Evolutionary conservation across 2,113 vertebrate species (phyloP).

Genomic region (Lathamus discolor): DNA sequence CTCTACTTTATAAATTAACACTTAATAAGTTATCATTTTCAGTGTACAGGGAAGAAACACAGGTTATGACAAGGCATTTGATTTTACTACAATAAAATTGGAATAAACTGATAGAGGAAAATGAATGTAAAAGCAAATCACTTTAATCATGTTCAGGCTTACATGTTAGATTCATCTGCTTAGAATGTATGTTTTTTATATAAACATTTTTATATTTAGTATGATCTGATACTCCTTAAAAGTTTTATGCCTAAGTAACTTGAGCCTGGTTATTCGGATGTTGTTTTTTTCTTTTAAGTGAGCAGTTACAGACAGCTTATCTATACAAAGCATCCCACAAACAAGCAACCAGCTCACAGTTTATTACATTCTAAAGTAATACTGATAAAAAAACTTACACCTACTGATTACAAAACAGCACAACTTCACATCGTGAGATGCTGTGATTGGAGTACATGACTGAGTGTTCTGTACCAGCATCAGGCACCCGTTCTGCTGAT

Average conservation of each 20-base stretch:
- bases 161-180: not conserved
- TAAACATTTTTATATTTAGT: not conserved
- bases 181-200: not conserved
- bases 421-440: not conserved
- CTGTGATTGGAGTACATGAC: not conserved
- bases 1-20: not conserved
- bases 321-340: not conserved
- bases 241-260: not conserved
- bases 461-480: not conserved
- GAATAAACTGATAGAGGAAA: not conserved
- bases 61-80: not conserved
- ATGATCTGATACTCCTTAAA: not conserved
- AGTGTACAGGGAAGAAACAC: not conserved
- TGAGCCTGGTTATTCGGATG: not conserved
- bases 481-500: not conserved
- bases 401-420: not conserved
- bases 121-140: not conserved
- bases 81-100: not conserved
- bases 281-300: not conserved
- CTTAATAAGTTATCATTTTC: not conserved
- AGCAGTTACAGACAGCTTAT: not conserved
- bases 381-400: not conserved
- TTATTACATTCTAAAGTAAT: not conserved
- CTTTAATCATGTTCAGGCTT: not conserved
- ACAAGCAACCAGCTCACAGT: not conserved